phyloP scores from a whole-genome alignment of 2,888 invertebrate species.

The Caenorhabditis afra region DNA sequence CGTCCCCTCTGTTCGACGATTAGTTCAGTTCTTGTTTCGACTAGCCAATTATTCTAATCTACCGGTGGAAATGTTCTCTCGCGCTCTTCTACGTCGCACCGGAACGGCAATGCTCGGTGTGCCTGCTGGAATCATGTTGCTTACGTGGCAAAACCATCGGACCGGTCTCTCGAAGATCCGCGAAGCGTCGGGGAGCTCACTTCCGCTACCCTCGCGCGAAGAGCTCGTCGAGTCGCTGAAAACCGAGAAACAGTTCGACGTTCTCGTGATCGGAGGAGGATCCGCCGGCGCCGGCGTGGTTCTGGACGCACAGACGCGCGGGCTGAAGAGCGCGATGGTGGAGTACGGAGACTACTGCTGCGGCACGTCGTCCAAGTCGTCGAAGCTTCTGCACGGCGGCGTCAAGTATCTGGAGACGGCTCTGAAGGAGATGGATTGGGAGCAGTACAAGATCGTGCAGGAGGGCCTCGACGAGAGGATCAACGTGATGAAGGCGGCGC shows the following conservation, averaged over 20 bases:
- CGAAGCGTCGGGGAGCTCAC: conserved; percentile 3
- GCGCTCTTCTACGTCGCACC: conserved; percentile 3
- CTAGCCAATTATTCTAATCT: conserved; percentile 10
- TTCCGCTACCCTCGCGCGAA: conserved; percentile 24
- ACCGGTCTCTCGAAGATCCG: conserved; percentile 16
- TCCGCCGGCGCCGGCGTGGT: conserved; percentile 37
- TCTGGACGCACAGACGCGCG: conserved; percentile 39
- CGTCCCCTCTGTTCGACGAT: neutral
- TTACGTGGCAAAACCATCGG: conserved; percentile 16
- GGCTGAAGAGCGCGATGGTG: conserved; percentile 42
- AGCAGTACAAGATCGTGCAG: conserved; percentile 39
- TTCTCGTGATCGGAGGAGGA: conserved; percentile 38
- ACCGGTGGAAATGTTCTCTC: conserved; percentile 21
- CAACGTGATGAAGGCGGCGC: conserved; percentile 37
- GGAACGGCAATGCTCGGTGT: conserved; percentile 17
- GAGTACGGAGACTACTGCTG: conserved; percentile 39
- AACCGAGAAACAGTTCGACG: conserved; percentile 39
- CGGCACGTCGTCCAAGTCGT: conserved; percentile 41
- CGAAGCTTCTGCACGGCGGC: conserved; percentile 44
- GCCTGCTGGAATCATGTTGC: conserved; percentile 11
- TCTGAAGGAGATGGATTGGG: conserved; percentile 26
- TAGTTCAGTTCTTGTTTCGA: neutral
- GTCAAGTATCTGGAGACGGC: conserved; percentile 49
- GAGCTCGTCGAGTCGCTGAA: conserved; percentile 13
- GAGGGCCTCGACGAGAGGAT: conserved; percentile 26